Conservation (phyloP, 2,888 invertebrate genomes). For the Bombylius major region DNA sequence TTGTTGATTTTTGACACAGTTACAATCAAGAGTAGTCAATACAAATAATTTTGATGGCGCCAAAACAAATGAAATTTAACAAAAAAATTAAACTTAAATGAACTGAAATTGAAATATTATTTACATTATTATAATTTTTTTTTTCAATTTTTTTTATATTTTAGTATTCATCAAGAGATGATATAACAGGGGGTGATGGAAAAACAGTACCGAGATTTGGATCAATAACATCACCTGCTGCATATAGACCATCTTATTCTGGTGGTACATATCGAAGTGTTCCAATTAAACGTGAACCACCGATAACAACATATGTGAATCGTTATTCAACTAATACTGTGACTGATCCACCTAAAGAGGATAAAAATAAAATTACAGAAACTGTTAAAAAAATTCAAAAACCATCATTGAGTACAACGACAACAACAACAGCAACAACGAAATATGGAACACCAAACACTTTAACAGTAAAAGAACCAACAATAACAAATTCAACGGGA, state of each 20-base stretch:
- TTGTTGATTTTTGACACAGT: no score
- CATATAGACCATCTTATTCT: constrained; percentile 36
- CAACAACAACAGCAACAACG: neutral
- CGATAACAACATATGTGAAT: constrained; percentile 26
- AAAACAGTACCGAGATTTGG: constrained; percentile 22
- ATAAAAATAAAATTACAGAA: constrained; percentile 20
- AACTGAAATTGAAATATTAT: no score
- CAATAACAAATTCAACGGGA: constrained; percentile 14
- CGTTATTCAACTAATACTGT: constrained; percentile 21
- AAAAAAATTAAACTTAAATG: neutral
- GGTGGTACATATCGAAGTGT: constrained; percentile 33
- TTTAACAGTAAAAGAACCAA: neutral
- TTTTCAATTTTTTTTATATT: neutral
- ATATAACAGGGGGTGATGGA: constrained; percentile 16
- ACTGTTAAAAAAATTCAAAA: constrained; percentile 2
- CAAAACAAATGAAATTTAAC: neutral
- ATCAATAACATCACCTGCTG: constrained; percentile 28
- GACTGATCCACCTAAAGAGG: constrained; percentile 17
- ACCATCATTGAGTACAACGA: neutral
- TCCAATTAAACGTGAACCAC: constrained; percentile 27
- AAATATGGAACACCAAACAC: neutral
- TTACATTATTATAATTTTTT: neutral
- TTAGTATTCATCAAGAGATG: constrained; percentile 31
- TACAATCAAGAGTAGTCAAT: no score
- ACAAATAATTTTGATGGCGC: neutral